Evolutionary conservation across 2,797 vertebrate genomes (phyloP).

Genomic region (Sebastes kiyomatsui): DNA sequence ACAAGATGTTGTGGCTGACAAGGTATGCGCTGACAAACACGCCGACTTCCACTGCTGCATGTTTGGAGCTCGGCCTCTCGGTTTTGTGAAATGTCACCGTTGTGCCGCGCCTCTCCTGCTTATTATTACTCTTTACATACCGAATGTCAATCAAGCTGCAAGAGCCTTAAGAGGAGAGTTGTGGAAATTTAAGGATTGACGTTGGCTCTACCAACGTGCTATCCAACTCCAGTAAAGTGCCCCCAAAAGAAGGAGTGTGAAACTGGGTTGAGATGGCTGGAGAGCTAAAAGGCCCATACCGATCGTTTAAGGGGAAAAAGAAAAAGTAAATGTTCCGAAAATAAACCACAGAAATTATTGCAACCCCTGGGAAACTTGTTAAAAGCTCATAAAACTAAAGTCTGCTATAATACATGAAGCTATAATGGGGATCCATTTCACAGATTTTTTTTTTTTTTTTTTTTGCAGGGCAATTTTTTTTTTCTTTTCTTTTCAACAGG

Average conservation of each 20-base stretch:
- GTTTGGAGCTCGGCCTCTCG: not conserved
- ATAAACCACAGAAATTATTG: constrained; percentile 87
- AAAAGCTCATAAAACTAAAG: constrained; percentile 88
- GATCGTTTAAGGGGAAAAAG: constrained; percentile 67
- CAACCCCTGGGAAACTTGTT: constrained; percentile 86
- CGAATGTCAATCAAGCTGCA: constrained; percentile 65
- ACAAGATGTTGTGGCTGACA: constrained; percentile 54
- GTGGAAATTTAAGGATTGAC: constrained; percentile 67
- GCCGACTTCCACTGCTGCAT: constrained; percentile 9
- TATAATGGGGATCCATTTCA: constrained; percentile 83
- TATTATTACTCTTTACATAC: constrained; percentile 42
- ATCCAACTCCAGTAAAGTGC: constrained; percentile 56
- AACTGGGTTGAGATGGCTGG: constrained; percentile 50
- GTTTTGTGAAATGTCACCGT: constrained; percentile 31
- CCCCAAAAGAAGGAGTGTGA: constrained; percentile 57
- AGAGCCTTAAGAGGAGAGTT: constrained; percentile 44
- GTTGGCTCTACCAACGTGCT: constrained; percentile 47
- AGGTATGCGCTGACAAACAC: constrained; percentile 52
- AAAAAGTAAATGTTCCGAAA: constrained; percentile 80
- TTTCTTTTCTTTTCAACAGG: constrained; percentile 74
- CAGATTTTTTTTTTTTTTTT: constrained; percentile 55
- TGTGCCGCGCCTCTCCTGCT: constrained; percentile 19
- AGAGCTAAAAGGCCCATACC: constrained; percentile 50
- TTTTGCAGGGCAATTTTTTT: constrained; percentile 6
- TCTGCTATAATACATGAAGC: constrained; percentile 81